These are phyloP conservation scores for Limonius californicus DNA, from an alignment of 1,140 invertebrate species.

Conservation along the genomic window DNA sequence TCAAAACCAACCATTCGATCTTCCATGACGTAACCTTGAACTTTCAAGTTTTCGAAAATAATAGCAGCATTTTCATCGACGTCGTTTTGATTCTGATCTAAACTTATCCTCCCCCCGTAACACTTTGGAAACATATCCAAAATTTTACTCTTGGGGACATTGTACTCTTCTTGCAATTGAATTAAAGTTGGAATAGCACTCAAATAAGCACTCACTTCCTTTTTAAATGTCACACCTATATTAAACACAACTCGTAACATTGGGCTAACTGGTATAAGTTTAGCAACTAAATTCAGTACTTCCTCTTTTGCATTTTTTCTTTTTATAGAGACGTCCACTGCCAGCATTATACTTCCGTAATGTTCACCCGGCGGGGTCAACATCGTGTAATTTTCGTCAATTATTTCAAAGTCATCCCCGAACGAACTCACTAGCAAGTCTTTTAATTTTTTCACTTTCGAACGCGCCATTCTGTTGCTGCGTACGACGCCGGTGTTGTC, in stretches of 20 bases:
- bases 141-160: slow-evolving; percentile 43
- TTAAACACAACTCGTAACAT: slow-evolving; percentile 44
- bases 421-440: slow-evolving; percentile 32
- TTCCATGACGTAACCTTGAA: slow-evolving; percentile 38
- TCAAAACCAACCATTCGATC: slow-evolving; percentile 43
- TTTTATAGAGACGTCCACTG: slow-evolving; percentile 42
- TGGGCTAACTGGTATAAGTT: slow-evolving; percentile 45
- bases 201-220: slow-evolving; percentile 40
- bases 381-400: slow-evolving; percentile 33
- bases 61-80: slow-evolving; percentile 42
- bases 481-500: too few species aligned
- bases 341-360: slow-evolving; percentile 56
- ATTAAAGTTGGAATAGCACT: slow-evolving; percentile 43
- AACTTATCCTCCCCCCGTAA: slow-evolving; percentile 34
- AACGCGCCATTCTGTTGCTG: slow-evolving; percentile 18
- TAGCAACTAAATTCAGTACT: slow-evolving; percentile 46
- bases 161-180: slow-evolving; percentile 50
- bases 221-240: slow-evolving; percentile 46
- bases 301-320: slow-evolving; percentile 27
- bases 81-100: slow-evolving; percentile 21
- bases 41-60: slow-evolving; percentile 46
- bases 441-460: slow-evolving; percentile 36
- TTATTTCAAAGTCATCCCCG: slow-evolving; percentile 32
- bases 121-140: slow-evolving; percentile 45
- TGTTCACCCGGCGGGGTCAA: slow-evolving; percentile 56